phyloP scores from a whole-genome alignment of 2,888 invertebrate genomes.

The Heliconius hortense region DNA sequence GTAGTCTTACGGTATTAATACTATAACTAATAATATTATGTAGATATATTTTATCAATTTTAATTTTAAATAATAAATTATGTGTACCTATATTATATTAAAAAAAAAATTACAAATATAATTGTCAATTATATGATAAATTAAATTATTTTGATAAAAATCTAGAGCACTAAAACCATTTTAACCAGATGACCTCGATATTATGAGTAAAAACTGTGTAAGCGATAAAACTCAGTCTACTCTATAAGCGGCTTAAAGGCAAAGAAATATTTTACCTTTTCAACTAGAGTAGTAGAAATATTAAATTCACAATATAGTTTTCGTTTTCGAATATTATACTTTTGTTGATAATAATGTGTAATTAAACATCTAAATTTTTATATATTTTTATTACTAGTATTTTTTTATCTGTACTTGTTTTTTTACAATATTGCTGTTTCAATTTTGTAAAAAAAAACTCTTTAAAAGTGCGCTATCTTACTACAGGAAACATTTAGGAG shows the following conservation, averaged over 20 bases:
- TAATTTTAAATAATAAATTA: no score
- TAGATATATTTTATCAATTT: no score
- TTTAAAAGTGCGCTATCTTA: conserved; percentile 18
- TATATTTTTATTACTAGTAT: no score
- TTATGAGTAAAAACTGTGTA: conserved; percentile 19
- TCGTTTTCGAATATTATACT: not conserved
- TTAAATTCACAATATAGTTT: not conserved
- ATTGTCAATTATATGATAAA: not conserved
- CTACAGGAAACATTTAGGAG: conserved; percentile 26
- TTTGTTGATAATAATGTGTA: not conserved
- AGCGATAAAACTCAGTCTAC: conserved; percentile 25
- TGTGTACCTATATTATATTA: not conserved
- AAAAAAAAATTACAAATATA: not conserved
- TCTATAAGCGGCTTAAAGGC: conserved; percentile 10
- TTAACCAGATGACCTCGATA: conserved; percentile 18
- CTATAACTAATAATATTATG: no score
- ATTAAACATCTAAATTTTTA: no score
- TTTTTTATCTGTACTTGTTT: no score
- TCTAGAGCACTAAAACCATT: conserved; percentile 22
- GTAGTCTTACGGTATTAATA: no score
- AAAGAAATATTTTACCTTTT: conserved; percentile 19
- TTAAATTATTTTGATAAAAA: conserved; percentile 16
- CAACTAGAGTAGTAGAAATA: not conserved
- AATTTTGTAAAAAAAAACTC: not conserved
- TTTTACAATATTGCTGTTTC: no score